Evolutionary conservation across 1,140 invertebrate genomes (phyloP).

Genomic region (Lutraria rhynchaena): DNA sequence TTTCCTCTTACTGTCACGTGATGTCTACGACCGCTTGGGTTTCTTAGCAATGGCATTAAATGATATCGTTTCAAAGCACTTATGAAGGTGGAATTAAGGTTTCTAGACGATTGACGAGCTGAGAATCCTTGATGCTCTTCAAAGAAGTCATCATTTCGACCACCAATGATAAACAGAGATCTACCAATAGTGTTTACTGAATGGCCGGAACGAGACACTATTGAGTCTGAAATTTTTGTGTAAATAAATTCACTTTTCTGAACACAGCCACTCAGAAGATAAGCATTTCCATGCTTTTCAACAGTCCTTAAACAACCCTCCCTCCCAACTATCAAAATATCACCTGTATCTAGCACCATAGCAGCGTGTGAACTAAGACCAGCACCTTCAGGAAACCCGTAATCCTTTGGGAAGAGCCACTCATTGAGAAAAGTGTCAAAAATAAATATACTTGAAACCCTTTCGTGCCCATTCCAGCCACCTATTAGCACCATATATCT

Average conservation of each 20-base stretch:
- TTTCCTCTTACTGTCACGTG: conserved; percentile 69
- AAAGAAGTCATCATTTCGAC: conserved; percentile 75
- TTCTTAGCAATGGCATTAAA: conserved; percentile 66
- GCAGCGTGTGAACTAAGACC: conserved; percentile 80
- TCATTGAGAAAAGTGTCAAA: conserved; percentile 74
- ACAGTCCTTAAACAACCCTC: conserved; percentile 78
- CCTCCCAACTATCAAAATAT: conserved; percentile 79
- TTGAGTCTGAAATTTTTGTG: conserved; percentile 65
- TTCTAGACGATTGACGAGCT: conserved; percentile 7
- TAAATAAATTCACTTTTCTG: conserved; percentile 70
- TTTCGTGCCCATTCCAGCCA: conserved; percentile 79
- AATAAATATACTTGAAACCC: conserved; percentile 67
- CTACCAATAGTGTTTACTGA: conserved; percentile 68
- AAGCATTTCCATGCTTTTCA: conserved; percentile 78
- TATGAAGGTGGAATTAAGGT: conserved; percentile 12
- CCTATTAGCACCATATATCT: conserved; percentile 79
- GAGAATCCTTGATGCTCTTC: conserved; percentile 68
- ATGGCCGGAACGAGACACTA: conserved; percentile 81
- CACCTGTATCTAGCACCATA: conserved; percentile 65
- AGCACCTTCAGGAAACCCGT: conserved; percentile 78
- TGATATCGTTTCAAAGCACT: conserved; percentile 18
- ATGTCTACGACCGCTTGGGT: conserved; percentile 76
- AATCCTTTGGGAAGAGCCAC: conserved; percentile 68
- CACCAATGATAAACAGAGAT: conserved; percentile 76
- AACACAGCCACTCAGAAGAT: conserved; percentile 69